Conservation (phyloP, 2,113 vertebrate genomes). For the Pteruthius melanotis region DNA sequence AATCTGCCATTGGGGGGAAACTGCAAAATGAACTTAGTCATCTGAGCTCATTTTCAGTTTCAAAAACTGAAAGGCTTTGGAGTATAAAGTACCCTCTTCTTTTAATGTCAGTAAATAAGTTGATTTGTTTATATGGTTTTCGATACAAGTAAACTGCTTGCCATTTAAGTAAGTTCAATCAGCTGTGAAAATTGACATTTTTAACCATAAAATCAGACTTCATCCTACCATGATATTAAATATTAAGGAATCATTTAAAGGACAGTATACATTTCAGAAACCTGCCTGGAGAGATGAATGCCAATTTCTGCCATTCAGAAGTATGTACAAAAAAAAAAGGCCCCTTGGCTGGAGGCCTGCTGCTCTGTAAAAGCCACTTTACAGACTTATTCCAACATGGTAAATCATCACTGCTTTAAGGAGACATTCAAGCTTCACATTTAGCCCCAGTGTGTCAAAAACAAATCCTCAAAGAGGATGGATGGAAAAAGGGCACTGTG, state of each 20-base stretch:
- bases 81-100: slow-evolving; percentile 37
- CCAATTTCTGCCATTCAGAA: slow-evolving; percentile 41
- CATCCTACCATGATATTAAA: slow-evolving; percentile 69
- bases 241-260: slow-evolving; percentile 67
- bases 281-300: slow-evolving; percentile 47
- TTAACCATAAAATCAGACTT: slow-evolving; percentile 69
- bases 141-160: slow-evolving; percentile 60
- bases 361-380: slow-evolving; percentile 5
- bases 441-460: not conserved
- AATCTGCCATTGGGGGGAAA: slow-evolving; percentile 28
- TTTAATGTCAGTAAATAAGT: slow-evolving; percentile 67
- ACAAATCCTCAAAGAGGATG: not conserved
- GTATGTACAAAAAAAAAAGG: not conserved
- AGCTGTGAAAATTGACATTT: slow-evolving; percentile 70
- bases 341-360: not conserved
- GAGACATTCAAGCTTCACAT: not conserved
- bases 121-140: slow-evolving; percentile 68
- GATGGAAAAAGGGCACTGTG: not conserved
- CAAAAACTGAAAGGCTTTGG: slow-evolving; percentile 31
- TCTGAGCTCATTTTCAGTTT: slow-evolving; percentile 48
- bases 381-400: slow-evolving; percentile 13
- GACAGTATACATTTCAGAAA: slow-evolving; percentile 59
- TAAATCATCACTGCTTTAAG: not conserved
- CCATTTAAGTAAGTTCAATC: slow-evolving; percentile 70
- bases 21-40: slow-evolving; percentile 45